These are phyloP conservation scores for Sparidentex hasta DNA, from an alignment of 2,797 vertebrate genomes.

Conservation along the genomic window DNA sequence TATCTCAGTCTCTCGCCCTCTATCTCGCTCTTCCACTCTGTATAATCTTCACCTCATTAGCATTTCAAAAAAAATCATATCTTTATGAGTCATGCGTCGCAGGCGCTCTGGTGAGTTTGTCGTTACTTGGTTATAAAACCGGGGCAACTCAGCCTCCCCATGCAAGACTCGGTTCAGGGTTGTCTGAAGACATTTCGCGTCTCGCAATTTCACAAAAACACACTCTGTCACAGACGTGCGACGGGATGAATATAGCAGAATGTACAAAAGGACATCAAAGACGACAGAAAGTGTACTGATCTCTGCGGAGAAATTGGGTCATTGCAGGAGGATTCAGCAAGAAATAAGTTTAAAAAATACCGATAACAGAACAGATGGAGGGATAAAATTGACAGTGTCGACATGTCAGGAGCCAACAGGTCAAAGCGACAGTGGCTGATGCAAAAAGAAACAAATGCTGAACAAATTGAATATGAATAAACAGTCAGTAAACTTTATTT, in stretches of 20 bases:
- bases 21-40: conserved; percentile 64
- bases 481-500: background rate
- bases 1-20: conserved; percentile 61
- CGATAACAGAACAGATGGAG: conserved; percentile 25
- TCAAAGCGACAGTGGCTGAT: background rate
- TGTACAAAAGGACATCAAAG: conserved; percentile 39
- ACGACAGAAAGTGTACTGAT: conserved; percentile 46
- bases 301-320: conserved; percentile 60
- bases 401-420: conserved; percentile 16
- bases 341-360: conserved; percentile 19
- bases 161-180: conserved; percentile 57
- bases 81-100: conserved; percentile 79
- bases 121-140: conserved; percentile 75
- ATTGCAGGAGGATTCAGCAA: conserved; percentile 40
- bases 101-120: conserved; percentile 74
- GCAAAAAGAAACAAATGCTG: background rate
- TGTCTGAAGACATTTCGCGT: conserved; percentile 53
- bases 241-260: conserved; percentile 41
- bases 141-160: conserved; percentile 49
- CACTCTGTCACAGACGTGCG: conserved; percentile 36
- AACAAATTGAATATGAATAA: background rate
- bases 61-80: conserved; percentile 82
- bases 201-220: conserved; percentile 59
- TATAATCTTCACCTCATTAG: conserved; percentile 81
- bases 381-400: conserved; percentile 29